phyloP scores from a whole-genome alignment of 1,140 invertebrate genomes.

The Cyclargus thomasi region DNA sequence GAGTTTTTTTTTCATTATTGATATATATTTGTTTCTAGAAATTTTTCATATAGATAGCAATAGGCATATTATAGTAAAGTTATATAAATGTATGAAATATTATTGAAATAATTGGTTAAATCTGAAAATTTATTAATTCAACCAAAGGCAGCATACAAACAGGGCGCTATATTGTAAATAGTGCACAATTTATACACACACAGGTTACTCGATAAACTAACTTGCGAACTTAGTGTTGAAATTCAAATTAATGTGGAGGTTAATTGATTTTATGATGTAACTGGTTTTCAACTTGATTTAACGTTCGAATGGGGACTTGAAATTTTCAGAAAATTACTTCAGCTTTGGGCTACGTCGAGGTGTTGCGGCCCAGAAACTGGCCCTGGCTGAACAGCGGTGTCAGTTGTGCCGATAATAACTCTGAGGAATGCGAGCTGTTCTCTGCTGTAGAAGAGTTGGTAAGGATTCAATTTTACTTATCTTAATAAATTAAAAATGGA shows the following conservation, averaged over 20 bases:
- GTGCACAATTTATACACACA: too few species aligned
- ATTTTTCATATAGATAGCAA: too few species aligned
- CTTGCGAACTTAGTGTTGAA: neutral
- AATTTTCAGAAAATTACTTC: neutral
- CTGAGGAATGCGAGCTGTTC: neutral
- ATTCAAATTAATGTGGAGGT: neutral
- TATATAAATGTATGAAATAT: too few species aligned
- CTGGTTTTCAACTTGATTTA: neutral
- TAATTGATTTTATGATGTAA: neutral
- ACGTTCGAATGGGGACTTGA: neutral
- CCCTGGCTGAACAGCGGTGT: neutral
- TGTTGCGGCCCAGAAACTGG: neutral
- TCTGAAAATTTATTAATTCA: too few species aligned
- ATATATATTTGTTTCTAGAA: too few species aligned
- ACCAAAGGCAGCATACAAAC: too few species aligned
- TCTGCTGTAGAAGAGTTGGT: slow-evolving; percentile 7
- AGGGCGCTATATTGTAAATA: too few species aligned
- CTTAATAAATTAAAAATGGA: too few species aligned
- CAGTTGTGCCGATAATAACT: neutral
- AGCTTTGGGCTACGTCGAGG: neutral
- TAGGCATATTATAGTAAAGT: too few species aligned
- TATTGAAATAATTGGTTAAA: too few species aligned
- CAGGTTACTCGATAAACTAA: neutral
- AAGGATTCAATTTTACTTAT: slow-evolving; percentile 1
- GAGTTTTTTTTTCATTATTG: too few species aligned